Base-by-base conservation (phyloP, 2,888 invertebrate species). In the Drosophila limbata region DNA sequence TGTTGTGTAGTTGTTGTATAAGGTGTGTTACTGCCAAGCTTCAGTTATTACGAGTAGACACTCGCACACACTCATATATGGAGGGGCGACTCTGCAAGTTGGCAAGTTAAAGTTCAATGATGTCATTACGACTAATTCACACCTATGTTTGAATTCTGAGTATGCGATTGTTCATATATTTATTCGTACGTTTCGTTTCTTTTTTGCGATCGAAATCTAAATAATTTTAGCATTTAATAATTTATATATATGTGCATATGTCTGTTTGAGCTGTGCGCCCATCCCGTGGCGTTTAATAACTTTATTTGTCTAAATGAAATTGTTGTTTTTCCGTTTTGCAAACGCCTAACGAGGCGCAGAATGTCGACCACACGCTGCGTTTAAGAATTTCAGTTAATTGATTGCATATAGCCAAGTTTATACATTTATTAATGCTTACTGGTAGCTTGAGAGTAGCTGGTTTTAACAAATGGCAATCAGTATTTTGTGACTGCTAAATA, bases 111-210 rank as follows among this genome's bases (percentile, higher is more conserved):
- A 89, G 85, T 85, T 89, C 88, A 85, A 84, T 85, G 85, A 85
- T 89, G 85, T 85, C 85, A 89, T 85, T 85, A 89, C 82, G 75
- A 82, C 87, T 89, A 84, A 89, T 87, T 87, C 89, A 89, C 89
- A 89, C 89, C 85, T 89, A 84, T 80, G 78, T 81, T 84, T 89
- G 88, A 86, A 69, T 88, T 83, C 88, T 79, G 69, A 72, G 75
- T 79, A 87, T 64, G 77, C 69, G 68, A 69, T 69, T 77, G 61
- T 37, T 56, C 45, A 44, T 56, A 47, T 55, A n/a, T 48, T 39
- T 55, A 37, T n/a, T 37, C 37, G n/a, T n/a, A 40, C 25, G 17
- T 47, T 33, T 57, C 33, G 11, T 35, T 45, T 45, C 33, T 15
- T 35, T 45, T 39, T 28, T 39, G 69, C 60, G 80, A 85, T 85